Conservation (phyloP, 2,113 vertebrate species). For the Hypocryptadius cinnamomeus region DNA sequence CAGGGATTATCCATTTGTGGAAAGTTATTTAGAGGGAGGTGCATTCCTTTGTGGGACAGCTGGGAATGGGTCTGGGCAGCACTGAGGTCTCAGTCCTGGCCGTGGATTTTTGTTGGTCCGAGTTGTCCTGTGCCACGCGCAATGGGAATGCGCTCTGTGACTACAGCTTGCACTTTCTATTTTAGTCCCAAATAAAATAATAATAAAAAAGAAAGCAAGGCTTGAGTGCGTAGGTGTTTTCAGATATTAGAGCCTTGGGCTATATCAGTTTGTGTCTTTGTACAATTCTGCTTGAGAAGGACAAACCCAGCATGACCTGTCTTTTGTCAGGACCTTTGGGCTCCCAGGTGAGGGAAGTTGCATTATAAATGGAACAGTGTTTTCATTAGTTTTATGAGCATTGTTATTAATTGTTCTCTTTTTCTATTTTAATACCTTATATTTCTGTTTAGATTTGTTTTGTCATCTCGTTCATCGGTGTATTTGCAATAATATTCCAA, state of each 20-base stretch:
- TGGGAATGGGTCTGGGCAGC: background rate
- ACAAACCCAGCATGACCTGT: background rate
- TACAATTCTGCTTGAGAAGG: background rate
- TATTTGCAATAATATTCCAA: background rate
- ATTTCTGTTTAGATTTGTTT: background rate
- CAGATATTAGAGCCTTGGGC: background rate
- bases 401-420: background rate
- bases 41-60: background rate
- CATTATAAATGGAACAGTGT: background rate
- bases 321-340: background rate
- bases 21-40: background rate
- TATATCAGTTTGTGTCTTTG: background rate
- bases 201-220: background rate
- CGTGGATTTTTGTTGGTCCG: background rate
- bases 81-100: background rate
- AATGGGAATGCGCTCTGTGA: background rate
- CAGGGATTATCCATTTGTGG: slow-evolving; percentile 26
- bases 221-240: background rate
- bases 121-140: background rate
- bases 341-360: background rate
- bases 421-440: background rate
- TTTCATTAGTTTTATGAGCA: background rate
- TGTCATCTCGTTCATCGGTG: background rate
- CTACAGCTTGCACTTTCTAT: background rate
- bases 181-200: background rate